phyloP scores from a whole-genome alignment of 2,888 invertebrate genomes.

The Cynaeus angustus region DNA sequence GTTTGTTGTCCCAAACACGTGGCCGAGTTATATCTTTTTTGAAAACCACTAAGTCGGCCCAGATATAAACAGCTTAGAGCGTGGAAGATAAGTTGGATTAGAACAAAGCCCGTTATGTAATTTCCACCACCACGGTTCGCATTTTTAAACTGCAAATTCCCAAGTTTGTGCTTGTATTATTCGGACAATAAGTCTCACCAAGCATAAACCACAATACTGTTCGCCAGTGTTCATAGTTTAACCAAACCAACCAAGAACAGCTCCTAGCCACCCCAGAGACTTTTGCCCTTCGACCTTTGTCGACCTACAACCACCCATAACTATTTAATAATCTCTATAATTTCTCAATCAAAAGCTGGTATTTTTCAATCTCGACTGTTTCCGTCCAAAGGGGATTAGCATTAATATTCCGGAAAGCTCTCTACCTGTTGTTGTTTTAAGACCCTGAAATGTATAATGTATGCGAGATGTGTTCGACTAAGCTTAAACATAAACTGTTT shows the following conservation, averaged over 20 bases:
- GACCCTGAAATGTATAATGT: slow-evolving; percentile 16
- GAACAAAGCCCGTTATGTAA: too few species aligned
- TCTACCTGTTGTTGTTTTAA: slow-evolving; percentile 25
- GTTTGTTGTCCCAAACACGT: too few species aligned
- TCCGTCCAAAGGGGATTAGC: slow-evolving; percentile 1
- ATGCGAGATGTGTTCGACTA: slow-evolving; percentile 16
- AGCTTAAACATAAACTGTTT: slow-evolving; percentile 13
- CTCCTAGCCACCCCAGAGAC: neutral
- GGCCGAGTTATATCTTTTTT: too few species aligned
- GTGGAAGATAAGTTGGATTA: too few species aligned
- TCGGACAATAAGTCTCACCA: neutral
- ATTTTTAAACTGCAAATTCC: too few species aligned
- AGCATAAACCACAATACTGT: slow-evolving; percentile 5
- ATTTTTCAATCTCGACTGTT: too few species aligned
- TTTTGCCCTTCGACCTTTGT: slow-evolving; percentile 15
- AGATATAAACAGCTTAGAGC: too few species aligned
- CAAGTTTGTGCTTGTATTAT: neutral
- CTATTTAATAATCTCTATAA: slow-evolving; percentile 1
- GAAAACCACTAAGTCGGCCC: too few species aligned
- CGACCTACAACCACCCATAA: slow-evolving; percentile 15
- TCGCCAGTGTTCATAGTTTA: neutral
- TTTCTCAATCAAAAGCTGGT: too few species aligned
- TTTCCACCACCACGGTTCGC: too few species aligned
- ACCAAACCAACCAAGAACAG: too few species aligned
- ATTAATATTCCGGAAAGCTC: neutral